phyloP scores from a whole-genome alignment of 2,797 vertebrate genomes.

The Ctenosaura bakeri region DNA sequence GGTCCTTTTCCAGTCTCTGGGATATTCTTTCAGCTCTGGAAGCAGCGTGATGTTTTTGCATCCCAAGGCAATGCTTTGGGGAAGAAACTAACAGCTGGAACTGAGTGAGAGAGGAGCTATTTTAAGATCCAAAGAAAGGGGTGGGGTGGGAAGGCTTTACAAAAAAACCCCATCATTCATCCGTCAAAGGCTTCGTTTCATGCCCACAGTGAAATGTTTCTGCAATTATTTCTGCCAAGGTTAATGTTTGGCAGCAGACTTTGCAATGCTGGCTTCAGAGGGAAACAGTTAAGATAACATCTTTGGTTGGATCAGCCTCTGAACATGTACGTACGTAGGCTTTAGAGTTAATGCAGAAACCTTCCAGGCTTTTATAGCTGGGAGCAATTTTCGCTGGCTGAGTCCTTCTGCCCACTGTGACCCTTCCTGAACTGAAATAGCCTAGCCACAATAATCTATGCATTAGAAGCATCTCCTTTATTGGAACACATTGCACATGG shows the following conservation, averaged over 20 bases:
- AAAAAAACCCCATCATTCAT: background rate
- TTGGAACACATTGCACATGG: background rate
- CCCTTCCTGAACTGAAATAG: too few relatives aligned
- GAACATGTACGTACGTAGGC: background rate
- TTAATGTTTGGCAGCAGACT: constrained; percentile 1
- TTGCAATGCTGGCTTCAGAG: background rate
- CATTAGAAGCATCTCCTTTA: background rate
- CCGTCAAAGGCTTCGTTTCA: constrained; percentile 17
- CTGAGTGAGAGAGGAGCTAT: constrained; percentile 4
- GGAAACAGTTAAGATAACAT: background rate
- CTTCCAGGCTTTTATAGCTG: background rate
- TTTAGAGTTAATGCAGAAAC: background rate
- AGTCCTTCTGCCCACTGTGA: background rate
- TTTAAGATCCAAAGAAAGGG: constrained; percentile 7
- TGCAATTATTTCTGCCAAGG: background rate
- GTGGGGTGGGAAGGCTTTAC: background rate
- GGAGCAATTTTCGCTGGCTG: background rate
- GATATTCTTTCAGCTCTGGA: constrained; percentile 49
- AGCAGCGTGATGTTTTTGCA: constrained; percentile 60
- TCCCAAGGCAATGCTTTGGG: constrained; percentile 45
- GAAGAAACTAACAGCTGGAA: background rate
- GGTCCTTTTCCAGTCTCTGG: background rate
- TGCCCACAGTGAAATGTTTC: background rate
- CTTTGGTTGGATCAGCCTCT: background rate
- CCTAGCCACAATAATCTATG: background rate